Percentiles rank a stretch among this genome's conserved stretches.
phyloP scores from a whole-genome alignment of 2,888 invertebrate genomes.

The Aspidiotus rigidus region DNA sequence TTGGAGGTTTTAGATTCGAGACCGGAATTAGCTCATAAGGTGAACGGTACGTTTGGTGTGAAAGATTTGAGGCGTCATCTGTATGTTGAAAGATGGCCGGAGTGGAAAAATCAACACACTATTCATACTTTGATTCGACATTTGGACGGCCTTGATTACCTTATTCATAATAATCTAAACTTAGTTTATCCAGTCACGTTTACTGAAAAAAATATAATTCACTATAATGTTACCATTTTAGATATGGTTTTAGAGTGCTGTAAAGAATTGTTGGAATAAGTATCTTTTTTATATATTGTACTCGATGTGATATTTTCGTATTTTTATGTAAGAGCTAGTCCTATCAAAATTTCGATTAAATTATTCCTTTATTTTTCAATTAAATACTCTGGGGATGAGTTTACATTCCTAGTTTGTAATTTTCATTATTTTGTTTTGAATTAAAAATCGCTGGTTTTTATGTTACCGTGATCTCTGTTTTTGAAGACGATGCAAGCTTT shows the following conservation, averaged over 20 bases:
- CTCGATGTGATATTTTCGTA: background rate
- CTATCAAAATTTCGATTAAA: too few species aligned
- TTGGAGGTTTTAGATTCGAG: slow-evolving; percentile 40
- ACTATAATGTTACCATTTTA: slow-evolving; percentile 18
- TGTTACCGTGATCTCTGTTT: too few species aligned
- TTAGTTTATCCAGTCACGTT: slow-evolving; percentile 11
- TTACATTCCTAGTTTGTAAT: too few species aligned
- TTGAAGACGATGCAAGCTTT: too few species aligned
- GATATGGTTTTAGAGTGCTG: slow-evolving; percentile 22
- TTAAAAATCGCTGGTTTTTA: too few species aligned
- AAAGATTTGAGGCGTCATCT: slow-evolving; percentile 40
- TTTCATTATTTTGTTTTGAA: too few species aligned
- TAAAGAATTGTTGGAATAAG: slow-evolving; percentile 12
- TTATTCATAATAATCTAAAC: slow-evolving; percentile 3
- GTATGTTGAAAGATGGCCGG: slow-evolving; percentile 39
- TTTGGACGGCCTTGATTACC: slow-evolving; percentile 19
- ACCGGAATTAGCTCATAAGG: slow-evolving; percentile 43
- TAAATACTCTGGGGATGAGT: too few species aligned
- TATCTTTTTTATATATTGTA: background rate
- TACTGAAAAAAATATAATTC: slow-evolving; percentile 13
- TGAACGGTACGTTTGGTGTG: slow-evolving; percentile 41
- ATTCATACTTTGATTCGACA: slow-evolving; percentile 43
- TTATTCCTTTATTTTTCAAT: too few species aligned
- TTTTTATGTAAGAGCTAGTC: too few species aligned
- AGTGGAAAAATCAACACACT: slow-evolving; percentile 41